phyloP scores from a whole-genome alignment of 2,797 vertebrate genomes.

The Hephaestus fuliginosus region DNA sequence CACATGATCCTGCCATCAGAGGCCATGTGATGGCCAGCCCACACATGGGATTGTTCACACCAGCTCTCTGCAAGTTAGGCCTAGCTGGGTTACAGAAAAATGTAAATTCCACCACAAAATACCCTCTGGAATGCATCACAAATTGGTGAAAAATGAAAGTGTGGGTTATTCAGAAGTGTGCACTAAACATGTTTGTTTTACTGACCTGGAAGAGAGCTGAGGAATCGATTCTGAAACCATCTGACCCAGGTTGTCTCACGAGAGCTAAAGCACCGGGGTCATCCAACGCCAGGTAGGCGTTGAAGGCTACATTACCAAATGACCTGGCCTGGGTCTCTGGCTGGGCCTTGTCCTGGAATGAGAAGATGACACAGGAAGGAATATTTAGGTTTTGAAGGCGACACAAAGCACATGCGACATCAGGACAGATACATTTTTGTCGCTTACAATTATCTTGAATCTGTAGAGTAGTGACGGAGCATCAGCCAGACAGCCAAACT shows the following conservation, averaged over 20 bases:
- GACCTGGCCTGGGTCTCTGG: conserved; percentile 92
- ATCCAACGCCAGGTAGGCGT: conserved; percentile 91
- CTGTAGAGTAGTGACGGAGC: conserved; percentile 93
- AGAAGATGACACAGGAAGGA: background rate
- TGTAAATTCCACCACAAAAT: conserved; percentile 8
- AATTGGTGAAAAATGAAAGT: background rate
- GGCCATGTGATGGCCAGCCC: background rate
- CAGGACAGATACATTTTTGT: accelerated
- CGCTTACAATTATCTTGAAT: conserved; percentile 96
- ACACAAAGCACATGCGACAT: background rate
- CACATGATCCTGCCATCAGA: conserved; percentile 19
- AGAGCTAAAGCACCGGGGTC: conserved; percentile 90
- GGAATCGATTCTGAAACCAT: conserved; percentile 96
- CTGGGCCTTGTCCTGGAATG: conserved; percentile 93
- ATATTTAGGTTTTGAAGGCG: background rate
- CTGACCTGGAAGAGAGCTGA: conserved; percentile 93
- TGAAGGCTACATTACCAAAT: conserved; percentile 91
- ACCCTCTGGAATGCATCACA: background rate
- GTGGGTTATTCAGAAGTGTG: background rate
- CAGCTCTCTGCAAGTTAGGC: background rate
- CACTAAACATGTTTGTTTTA: conserved; percentile 14
- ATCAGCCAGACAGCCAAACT: conserved; percentile 96
- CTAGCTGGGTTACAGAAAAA: background rate
- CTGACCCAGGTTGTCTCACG: conserved; percentile 94
- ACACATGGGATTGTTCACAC: conserved; percentile 11